These are phyloP conservation scores for Hippocampus barbouri DNA, from an alignment of 2,113 vertebrate species.

Conservation along the genomic window DNA sequence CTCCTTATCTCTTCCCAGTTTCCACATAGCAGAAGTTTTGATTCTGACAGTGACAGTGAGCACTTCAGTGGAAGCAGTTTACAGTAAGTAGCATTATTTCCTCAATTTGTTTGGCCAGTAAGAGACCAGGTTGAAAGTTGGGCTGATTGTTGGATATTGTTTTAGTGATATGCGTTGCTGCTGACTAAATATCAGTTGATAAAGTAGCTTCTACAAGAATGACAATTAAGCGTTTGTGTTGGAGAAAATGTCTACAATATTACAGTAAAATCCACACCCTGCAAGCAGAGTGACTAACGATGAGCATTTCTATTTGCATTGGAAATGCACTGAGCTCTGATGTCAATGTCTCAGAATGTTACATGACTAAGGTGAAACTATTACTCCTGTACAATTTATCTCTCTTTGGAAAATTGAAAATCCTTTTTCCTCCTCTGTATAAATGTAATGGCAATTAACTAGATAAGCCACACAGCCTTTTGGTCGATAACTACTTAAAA, in stretches of 20 bases:
- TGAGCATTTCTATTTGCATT: constrained; percentile 6
- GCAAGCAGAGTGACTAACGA: constrained; percentile 25
- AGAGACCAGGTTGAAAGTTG: constrained; percentile 39
- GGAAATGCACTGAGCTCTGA: neutral
- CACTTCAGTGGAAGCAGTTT: constrained; percentile 24
- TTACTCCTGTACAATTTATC: neutral
- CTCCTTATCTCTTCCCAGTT: neutral
- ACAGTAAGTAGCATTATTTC: constrained; percentile 43
- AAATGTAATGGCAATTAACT: neutral
- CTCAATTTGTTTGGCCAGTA: constrained; percentile 52
- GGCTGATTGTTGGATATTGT: neutral
- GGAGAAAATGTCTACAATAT: neutral
- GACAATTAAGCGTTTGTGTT: no score
- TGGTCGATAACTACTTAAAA: constrained; percentile 26
- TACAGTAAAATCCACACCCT: constrained; percentile 21
- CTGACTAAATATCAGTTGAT: neutral
- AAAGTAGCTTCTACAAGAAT: neutral
- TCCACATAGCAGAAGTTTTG: neutral
- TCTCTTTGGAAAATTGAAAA: neutral
- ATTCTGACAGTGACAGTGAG: neutral
- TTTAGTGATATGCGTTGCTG: neutral
- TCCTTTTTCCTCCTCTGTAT: neutral
- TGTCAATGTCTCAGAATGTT: constrained; percentile 14
- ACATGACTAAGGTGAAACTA: constrained; percentile 10
- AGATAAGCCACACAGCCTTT: neutral